A percentile compares a stretch with the other conserved stretches of the same genome.
Evolutionary conservation across 2,888 invertebrate genomes (phyloP).

Genomic region (Erebia epiphron): DNA sequence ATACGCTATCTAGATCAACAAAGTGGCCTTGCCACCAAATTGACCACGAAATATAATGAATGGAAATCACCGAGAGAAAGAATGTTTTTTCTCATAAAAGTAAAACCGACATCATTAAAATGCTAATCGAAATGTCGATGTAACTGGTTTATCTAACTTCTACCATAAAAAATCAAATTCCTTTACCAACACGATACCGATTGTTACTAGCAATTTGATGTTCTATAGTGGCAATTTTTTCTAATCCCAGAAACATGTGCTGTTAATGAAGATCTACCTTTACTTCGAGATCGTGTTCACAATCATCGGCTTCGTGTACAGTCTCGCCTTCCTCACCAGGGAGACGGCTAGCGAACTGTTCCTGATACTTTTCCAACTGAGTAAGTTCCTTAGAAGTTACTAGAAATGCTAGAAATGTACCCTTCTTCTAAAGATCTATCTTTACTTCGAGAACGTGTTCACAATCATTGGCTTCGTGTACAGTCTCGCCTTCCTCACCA

Average conservation of each 20-base stretch:
- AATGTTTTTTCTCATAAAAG: background rate
- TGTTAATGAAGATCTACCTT: slow-evolving; percentile 70
- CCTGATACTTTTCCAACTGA: slow-evolving; percentile 70
- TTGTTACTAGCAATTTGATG: too few relatives aligned
- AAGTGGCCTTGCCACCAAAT: background rate
- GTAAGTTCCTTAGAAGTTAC: slow-evolving; percentile 55
- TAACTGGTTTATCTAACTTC: background rate
- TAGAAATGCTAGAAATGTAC: too few relatives aligned
- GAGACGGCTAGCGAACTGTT: slow-evolving; percentile 73
- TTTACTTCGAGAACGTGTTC: slow-evolving; percentile 59
- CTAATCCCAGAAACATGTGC: slow-evolving; percentile 72
- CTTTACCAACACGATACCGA: too few relatives aligned
- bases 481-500: slow-evolving; percentile 69
- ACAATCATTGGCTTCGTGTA: slow-evolving; percentile 69
- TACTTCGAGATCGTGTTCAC: slow-evolving; percentile 76
- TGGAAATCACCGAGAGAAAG: slow-evolving; percentile 1
- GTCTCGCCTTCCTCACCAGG: slow-evolving; percentile 66
- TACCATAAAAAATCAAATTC: too few relatives aligned
- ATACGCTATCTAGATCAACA: background rate
- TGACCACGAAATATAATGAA: slow-evolving; percentile 2
- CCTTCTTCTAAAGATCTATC: background rate
- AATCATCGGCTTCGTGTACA: slow-evolving; percentile 68
- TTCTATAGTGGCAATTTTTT: background rate
- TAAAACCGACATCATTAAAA: slow-evolving; percentile 4
- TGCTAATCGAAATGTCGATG: slow-evolving; percentile 1